phyloP scores from a whole-genome alignment of 35 echinoderm and acorn worm genomes.

The Lytechinus variegatus region DNA sequence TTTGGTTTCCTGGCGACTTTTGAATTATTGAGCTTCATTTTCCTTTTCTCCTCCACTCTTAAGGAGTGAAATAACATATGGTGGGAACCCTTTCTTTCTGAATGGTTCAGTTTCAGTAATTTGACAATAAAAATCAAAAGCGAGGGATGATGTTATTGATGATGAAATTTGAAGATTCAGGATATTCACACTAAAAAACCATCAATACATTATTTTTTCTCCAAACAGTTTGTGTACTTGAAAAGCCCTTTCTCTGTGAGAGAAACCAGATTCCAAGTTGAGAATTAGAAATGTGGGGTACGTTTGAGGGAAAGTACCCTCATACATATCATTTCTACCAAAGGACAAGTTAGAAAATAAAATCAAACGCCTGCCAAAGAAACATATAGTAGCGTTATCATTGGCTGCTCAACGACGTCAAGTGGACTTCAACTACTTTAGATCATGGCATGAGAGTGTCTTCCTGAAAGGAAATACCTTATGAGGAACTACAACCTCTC shows the following conservation, averaged over 20 bases:
- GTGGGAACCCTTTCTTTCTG: not conserved
- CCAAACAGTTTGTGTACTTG: not conserved
- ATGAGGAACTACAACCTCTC: conserved; percentile 34
- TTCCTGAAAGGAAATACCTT: conserved; percentile 29
- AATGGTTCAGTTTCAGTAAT: not conserved
- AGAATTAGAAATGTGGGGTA: not conserved
- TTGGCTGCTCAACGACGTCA: not conserved
- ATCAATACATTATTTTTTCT: not conserved
- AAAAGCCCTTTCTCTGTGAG: not conserved
- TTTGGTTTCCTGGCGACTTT: not conserved
- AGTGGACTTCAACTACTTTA: not conserved
- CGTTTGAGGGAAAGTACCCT: not conserved
- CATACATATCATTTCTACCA: not conserved
- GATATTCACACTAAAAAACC: not conserved
- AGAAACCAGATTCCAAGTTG: not conserved
- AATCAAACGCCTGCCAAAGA: not conserved
- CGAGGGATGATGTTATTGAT: not conserved
- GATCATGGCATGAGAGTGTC: not conserved
- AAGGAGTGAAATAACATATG: not conserved
- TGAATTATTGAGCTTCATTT: not conserved
- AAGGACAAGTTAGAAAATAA: not conserved
- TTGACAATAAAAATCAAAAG: not conserved
- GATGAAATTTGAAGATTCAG: conserved; percentile 3
- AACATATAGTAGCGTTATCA: conserved; percentile 3
- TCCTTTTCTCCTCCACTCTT: not conserved